Base-by-base conservation (phyloP, 2,797 vertebrate genomes). In the Scarus forsteni region DNA sequence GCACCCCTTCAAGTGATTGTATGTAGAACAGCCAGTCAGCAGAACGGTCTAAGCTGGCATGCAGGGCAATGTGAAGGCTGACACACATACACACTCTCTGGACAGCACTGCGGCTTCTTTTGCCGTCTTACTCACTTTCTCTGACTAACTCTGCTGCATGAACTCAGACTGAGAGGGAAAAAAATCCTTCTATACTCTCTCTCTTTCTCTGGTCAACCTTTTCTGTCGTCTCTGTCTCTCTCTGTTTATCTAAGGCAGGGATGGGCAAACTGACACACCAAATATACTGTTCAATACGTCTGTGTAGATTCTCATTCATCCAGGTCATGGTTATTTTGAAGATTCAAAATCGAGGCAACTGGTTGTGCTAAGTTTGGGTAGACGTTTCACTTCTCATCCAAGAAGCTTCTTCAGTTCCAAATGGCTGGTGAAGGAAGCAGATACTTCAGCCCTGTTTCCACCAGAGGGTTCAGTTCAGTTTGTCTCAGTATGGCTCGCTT, bases 1-100 rank as follows among this genome's bases (percentile, higher is more conserved):
- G 43, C 8, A 6, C 45, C 61, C 67, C 81, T 79, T 77, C 66
- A 83, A 79, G 76, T 82, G 73, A 88, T 78, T 87, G 72, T 84
- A 78, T 80, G 70, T 34, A 54, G 60, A 88, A 57, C 6, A 72
- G 64, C 50, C 54, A 89, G 83, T 92, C 90, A 88, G 89, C 90
- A 88, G 75, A 89, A 88, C 40, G 56, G 77, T 79, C 62, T 83
- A 79, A 87, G 80, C 84, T 80, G 86, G 80, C 72, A 70, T 72
- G 54, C 42, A 3, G 75, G 81, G 82, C 84, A 79, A 75, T 78
- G 62, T 73, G 61, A 71, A 83, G 66, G 66, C 75, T 89, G 79
- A 75, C 42, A 18, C 58, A 55, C 46, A 35, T 61, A 18, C 15
- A 6, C 44, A 62, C 75, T 39, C 56, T 14, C 38, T 10, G 67